Conservation (phyloP, 2,888 invertebrate genomes). For the Cepaea hortensis region DNA sequence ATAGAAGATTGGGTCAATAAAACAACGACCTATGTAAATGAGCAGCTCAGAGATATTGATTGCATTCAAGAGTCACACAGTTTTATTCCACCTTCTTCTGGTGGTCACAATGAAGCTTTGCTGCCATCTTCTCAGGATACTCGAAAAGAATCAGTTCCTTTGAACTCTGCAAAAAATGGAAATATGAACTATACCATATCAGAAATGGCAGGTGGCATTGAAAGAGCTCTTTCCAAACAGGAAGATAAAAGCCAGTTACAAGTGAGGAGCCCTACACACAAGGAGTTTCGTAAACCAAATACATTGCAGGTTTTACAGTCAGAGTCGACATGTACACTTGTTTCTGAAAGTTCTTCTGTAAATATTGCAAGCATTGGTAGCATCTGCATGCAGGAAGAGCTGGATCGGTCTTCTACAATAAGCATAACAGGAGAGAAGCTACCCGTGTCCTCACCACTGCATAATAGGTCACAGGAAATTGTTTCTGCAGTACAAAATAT, state of each 20-base stretch:
- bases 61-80: not conserved
- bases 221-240: not conserved
- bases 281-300: not conserved
- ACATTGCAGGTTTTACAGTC: not conserved
- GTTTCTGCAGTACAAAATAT: not conserved
- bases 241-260: not conserved
- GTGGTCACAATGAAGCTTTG: not conserved
- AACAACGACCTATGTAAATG: conserved; percentile 8
- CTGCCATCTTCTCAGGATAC: not conserved
- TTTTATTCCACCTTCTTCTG: not conserved
- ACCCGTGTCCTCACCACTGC: not conserved
- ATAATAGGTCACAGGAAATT: not conserved
- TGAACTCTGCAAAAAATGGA: not conserved
- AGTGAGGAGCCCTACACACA: not conserved
- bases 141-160: not conserved
- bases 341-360: not conserved
- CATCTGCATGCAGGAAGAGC: not conserved
- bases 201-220: not conserved
- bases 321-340: not conserved
- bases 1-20: conserved; percentile 40
- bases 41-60: not conserved
- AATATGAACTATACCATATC: not conserved
- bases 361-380: not conserved
- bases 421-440: not conserved
- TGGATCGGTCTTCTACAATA: not conserved